Evolutionary conservation across 2,797 vertebrate genomes (phyloP), one percentile per base, ranked within the genome.

Genomic region (Onychomys torridus): DNA sequence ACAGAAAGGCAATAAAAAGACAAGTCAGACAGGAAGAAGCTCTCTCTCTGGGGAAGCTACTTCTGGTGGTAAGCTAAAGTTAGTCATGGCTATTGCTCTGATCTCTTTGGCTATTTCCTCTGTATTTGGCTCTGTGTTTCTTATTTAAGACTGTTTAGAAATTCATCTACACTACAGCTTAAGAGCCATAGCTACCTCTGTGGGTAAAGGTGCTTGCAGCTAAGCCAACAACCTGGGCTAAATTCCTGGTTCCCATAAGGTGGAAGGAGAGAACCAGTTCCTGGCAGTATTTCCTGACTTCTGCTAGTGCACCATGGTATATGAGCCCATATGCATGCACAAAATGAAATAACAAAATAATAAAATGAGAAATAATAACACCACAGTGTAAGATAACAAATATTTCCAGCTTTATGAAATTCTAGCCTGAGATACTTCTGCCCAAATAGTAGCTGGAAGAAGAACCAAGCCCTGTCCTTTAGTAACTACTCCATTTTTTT

Each of bases 361-460:
- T 55, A 23, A 59, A 40, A 61, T 19, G 40, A 83, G 34, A 61
- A 17, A 13, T 8, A 27, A n/a, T 34, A 67, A 61, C 73, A 32
- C 87, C 37, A 43, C 14, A 83, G 37, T 10, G 77, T 82, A 43
- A 76, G 79, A 91, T 63, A 49, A 69, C 5, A 88, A 75, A 88
- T 43, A 75, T 59, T 91, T 83, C 27, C 9, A n/a, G 21, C 55
- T 81, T 93, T 95, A 63, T 92, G 61, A 67, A 85, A 89, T 34
- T 84, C 82, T 89, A 83, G 73, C 37, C 79, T 37, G 79, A 84
- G 73, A 82, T 91, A 25, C 90, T 90, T 94, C 79, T 94, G 90
- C 61, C 19, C 46, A 19, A 85, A 93, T 43, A 76, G 65, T 90
- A 88, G 93, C 32, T 75, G 94, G 37, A 65, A 93, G 59, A 81